Percentiles rank a stretch among this genome's conserved stretches.
Evolutionary conservation across 2,888 invertebrate species (phyloP).

Genomic region (Eupelmus urozonus): DNA sequence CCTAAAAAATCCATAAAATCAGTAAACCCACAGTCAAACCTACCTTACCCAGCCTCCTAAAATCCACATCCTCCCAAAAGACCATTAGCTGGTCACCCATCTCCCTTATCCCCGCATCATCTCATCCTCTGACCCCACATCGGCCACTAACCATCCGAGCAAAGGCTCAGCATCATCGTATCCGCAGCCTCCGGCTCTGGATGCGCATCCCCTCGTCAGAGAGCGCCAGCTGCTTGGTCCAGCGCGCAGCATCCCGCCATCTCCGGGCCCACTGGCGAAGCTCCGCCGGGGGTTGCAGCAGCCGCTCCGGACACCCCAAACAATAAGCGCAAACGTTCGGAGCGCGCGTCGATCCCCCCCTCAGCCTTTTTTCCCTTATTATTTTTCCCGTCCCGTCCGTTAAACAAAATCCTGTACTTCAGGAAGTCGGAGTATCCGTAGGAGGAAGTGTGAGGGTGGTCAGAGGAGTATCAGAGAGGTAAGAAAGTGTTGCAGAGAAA

Average conservation of each 20-base stretch:
- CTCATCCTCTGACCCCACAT: slow-evolving; percentile 25
- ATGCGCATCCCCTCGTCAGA: slow-evolving; percentile 64
- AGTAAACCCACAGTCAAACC: not conserved
- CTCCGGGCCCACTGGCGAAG: slow-evolving; percentile 61
- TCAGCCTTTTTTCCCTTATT: slow-evolving; percentile 30
- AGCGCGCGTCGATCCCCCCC: slow-evolving; percentile 49
- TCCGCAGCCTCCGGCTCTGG: not conserved
- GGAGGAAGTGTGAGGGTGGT: too few relatives aligned
- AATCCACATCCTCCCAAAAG: slow-evolving; percentile 5
- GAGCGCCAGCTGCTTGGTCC: slow-evolving; percentile 73
- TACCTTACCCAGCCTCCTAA: not conserved
- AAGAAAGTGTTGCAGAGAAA: too few relatives aligned
- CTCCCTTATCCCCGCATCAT: not conserved
- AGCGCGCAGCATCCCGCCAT: slow-evolving; percentile 71
- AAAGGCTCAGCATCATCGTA: too few relatives aligned
- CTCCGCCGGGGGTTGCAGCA: slow-evolving; percentile 62
- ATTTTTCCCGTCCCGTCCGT: slow-evolving; percentile 30
- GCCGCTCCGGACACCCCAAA: slow-evolving; percentile 62
- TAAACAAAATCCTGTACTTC: not conserved
- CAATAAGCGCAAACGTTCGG: not conserved
- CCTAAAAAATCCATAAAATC: not conserved
- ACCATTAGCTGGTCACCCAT: not conserved
- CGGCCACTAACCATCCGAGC: slow-evolving; percentile 44
- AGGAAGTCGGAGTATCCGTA: too few relatives aligned
- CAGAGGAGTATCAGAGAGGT: too few relatives aligned